Percentiles rank a stretch among this genome's conserved stretches.
Evolutionary conservation across 2,797 vertebrate genomes (phyloP).

Genomic region (Cirrhinus molitorella): DNA sequence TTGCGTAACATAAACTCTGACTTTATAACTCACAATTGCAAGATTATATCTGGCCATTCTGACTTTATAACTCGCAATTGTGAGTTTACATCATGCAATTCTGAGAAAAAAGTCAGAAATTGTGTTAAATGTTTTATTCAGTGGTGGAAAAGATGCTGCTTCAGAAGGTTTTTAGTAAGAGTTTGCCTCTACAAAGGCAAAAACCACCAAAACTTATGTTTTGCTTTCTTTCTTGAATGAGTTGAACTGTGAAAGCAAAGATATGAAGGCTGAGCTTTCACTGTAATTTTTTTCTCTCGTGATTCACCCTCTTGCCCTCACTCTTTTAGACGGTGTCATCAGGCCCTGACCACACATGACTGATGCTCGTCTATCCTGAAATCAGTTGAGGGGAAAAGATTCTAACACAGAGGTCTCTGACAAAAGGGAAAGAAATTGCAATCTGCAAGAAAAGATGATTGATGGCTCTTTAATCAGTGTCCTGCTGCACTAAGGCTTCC

Average conservation of each 20-base stretch:
- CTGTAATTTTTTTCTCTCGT: conserved; percentile 9
- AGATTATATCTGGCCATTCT: too few relatives aligned
- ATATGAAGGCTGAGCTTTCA: not conserved
- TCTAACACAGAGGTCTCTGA: conserved; percentile 74
- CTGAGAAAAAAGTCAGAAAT: too few relatives aligned
- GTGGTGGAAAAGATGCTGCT: not conserved
- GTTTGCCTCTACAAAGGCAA: not conserved
- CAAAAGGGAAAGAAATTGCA: conserved; percentile 15
- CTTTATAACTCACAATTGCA: too few relatives aligned
- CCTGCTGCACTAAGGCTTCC: conserved; percentile 37
- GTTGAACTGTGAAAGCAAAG: not conserved
- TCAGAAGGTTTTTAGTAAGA: not conserved
- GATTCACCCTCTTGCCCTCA: not conserved
- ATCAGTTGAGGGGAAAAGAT: conserved; percentile 64
- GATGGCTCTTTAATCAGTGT: conserved; percentile 56
- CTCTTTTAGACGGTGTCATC: conserved; percentile 21
- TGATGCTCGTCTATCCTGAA: conserved; percentile 7
- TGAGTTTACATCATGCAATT: too few relatives aligned
- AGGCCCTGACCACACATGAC: conserved; percentile 1
- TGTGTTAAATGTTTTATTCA: too few relatives aligned
- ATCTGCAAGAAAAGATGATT: conserved; percentile 38
- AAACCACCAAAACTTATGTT: not conserved
- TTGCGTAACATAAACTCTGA: too few relatives aligned
- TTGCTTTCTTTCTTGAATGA: not conserved
- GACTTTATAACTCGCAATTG: too few relatives aligned